A percentile compares a stretch with the other conserved stretches of the same genome.
Conservation (phyloP, 1,140 invertebrate species). For the Pentalonia nigronervosa region DNA sequence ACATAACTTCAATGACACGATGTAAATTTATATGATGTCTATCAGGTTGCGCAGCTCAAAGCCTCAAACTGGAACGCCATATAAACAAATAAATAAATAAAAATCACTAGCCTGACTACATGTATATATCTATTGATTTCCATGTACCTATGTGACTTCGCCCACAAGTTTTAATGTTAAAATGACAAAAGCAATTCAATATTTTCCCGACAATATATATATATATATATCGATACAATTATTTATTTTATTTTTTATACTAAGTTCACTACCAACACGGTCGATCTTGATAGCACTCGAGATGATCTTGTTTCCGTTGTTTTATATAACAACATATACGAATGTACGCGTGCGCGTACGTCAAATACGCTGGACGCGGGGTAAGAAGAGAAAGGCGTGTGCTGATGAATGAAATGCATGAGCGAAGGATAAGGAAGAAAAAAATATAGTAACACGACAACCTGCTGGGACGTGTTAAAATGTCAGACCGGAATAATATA, state of each 20-base stretch:
- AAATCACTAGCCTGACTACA: background rate
- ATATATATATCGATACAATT: background rate
- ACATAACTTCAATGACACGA: background rate
- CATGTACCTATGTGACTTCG: constrained; percentile 14
- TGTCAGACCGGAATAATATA: constrained; percentile 50
- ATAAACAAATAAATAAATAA: constrained; percentile 1
- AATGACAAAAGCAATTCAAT: background rate
- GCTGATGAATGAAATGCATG: constrained; percentile 53
- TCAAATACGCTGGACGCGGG: background rate
- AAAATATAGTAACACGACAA: constrained; percentile 54
- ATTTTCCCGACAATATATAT: background rate
- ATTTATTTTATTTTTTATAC: background rate
- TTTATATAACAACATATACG: background rate
- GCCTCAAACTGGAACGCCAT: background rate
- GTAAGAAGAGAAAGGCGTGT: background rate
- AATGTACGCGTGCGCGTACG: background rate
- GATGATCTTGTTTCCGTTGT: constrained; percentile 51
- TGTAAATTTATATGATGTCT: background rate
- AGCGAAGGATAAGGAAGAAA: constrained; percentile 30
- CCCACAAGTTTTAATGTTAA: background rate
- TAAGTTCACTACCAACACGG: background rate
- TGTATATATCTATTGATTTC: constrained; percentile 18
- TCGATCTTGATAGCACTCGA: background rate
- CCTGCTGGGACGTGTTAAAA: constrained; percentile 57
- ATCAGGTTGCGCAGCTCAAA: background rate